Evolutionary conservation across 2,113 vertebrate genomes (phyloP).

Genomic region (Acanthisitta chloris): DNA sequence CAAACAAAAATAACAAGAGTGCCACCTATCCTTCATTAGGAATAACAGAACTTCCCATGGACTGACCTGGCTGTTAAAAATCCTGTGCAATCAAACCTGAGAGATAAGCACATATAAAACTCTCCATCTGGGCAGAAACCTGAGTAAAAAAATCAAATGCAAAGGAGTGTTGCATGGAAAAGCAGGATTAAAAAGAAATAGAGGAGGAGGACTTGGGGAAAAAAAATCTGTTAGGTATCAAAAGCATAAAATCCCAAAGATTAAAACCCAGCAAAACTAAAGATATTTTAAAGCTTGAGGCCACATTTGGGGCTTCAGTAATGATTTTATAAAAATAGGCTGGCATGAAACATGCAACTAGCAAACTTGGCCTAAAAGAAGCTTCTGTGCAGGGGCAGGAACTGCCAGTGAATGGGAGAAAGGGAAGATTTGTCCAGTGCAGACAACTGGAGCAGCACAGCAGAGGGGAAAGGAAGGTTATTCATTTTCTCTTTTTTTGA

Average conservation of each 20-base stretch:
- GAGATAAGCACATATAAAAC: neutral
- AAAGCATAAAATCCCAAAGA: neutral
- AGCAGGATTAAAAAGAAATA: neutral
- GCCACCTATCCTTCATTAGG: conserved; percentile 4
- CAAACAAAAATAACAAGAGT: conserved; percentile 39
- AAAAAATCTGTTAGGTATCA: neutral
- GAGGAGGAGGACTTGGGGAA: neutral
- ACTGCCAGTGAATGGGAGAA: neutral
- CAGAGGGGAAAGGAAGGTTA: rapidly evolving
- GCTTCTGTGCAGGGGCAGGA: neutral
- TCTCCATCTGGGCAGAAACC: neutral
- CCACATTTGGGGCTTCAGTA: neutral
- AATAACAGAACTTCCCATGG: neutral
- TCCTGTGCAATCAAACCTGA: neutral
- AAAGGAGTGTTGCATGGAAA: neutral
- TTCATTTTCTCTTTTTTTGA: neutral
- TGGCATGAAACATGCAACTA: neutral
- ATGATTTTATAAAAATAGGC: neutral
- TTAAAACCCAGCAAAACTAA: neutral
- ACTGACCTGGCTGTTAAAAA: neutral
- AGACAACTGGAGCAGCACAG: neutral
- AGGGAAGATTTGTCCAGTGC: neutral
- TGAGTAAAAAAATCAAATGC: neutral
- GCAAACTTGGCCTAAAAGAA: neutral
- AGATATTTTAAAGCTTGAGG: neutral